These are phyloP conservation scores for Orestias chungarensis DNA, from an alignment of 2,797 vertebrate species.

Conservation along the genomic window DNA sequence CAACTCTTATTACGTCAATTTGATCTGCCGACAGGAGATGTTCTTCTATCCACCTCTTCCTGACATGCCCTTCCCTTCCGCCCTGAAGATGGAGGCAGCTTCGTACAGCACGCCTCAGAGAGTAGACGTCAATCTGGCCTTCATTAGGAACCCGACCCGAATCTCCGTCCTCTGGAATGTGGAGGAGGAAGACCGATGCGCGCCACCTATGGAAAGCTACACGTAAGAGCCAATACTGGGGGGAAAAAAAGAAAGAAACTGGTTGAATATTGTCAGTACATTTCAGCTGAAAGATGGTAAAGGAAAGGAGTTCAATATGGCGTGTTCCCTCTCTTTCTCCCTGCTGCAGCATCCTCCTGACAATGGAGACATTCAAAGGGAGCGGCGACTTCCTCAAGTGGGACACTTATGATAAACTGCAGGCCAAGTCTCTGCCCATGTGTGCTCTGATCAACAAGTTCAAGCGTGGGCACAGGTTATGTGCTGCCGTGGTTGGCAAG, in stretches of 20 bases:
- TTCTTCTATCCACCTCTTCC: constrained; percentile 66
- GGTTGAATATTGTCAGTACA: not conserved
- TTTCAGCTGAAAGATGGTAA: not conserved
- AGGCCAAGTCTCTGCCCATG: constrained; percentile 72
- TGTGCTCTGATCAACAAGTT: constrained; percentile 64
- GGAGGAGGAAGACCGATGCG: constrained; percentile 36
- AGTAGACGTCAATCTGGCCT: constrained; percentile 57
- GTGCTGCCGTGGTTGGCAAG: constrained; percentile 69
- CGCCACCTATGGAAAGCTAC: constrained; percentile 74
- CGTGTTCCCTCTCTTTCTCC: not conserved
- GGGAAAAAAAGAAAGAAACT: not conserved
- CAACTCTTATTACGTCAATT: not conserved
- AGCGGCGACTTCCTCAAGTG: constrained; percentile 55
- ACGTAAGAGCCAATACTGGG: constrained; percentile 44
- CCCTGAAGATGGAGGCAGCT: constrained; percentile 46
- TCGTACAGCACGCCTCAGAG: constrained; percentile 67
- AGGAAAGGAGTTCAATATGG: not conserved
- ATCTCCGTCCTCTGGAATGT: constrained; percentile 74
- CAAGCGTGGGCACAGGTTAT: constrained; percentile 60
- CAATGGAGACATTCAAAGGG: constrained; percentile 57
- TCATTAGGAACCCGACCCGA: constrained; percentile 62
- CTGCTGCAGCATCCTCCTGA: constrained; percentile 53
- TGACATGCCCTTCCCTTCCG: constrained; percentile 38
- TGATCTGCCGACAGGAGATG: constrained; percentile 14
- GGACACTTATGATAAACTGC: constrained; percentile 52